These are phyloP conservation scores for Tichodroma muraria DNA, from an alignment of 2,113 vertebrate genomes.

Conservation along the genomic window DNA sequence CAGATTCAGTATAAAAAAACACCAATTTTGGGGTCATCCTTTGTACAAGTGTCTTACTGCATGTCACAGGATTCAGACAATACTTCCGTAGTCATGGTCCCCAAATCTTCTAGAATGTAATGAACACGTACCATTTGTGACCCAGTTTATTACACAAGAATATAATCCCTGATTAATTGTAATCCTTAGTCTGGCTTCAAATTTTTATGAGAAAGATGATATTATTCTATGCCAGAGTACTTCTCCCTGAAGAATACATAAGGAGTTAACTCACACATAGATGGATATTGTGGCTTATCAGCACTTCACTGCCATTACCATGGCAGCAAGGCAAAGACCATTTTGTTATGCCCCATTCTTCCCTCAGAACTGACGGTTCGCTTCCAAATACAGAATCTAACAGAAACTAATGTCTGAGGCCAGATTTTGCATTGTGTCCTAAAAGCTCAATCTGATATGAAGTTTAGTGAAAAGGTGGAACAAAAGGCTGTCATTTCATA, in stretches of 20 bases:
- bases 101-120: neutral
- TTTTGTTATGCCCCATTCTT: conserved; percentile 15
- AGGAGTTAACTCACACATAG: conserved; percentile 3
- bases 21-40: neutral
- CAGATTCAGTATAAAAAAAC: neutral
- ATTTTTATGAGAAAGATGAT: neutral
- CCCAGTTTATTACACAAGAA: neutral
- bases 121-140: neutral
- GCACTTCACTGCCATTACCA: conserved; percentile 33
- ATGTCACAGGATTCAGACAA: neutral
- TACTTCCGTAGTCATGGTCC: neutral
- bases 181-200: neutral
- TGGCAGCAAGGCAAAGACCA: conserved; percentile 15
- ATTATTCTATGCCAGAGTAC: neutral
- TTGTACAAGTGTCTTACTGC: neutral
- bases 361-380: neutral
- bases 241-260: neutral
- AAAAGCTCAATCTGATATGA: conserved; percentile 4
- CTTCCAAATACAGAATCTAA: neutral
- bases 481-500: neutral
- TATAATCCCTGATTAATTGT: neutral
- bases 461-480: conserved; percentile 5
- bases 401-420: neutral
- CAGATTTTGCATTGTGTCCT: neutral
- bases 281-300: neutral